phyloP scores from a whole-genome alignment of 2,888 invertebrate species.

The Thumatha senex region DNA sequence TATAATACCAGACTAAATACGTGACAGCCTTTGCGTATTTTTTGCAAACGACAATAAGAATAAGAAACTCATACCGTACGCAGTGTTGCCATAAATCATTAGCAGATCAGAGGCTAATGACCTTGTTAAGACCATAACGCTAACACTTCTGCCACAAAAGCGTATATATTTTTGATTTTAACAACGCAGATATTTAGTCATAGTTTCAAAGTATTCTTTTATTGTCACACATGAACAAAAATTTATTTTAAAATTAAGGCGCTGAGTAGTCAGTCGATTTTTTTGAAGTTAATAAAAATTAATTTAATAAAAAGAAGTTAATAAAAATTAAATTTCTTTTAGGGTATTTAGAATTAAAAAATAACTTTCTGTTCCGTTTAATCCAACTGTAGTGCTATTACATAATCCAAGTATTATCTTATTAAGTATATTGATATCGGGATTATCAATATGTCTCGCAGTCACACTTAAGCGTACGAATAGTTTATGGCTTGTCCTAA shows the following conservation, averaged over 20 bases:
- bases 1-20: background rate
- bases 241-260: no score
- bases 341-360: no score
- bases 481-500: slow-evolving; percentile 11
- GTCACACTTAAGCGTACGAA: background rate
- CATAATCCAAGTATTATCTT: background rate
- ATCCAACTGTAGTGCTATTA: background rate
- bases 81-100: slow-evolving; percentile 21
- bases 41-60: background rate
- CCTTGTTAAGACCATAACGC: background rate
- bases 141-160: background rate
- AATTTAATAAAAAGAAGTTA: no score
- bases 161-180: background rate
- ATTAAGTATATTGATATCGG: background rate
- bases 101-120: slow-evolving; percentile 16
- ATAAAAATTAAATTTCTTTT: no score
- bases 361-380: background rate
- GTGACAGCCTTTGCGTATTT: slow-evolving; percentile 17
- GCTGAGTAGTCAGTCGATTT: no score
- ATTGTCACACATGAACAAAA: no score
- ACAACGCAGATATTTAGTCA: no score
- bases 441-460: background rate
- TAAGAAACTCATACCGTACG: slow-evolving; percentile 13
- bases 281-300: no score
- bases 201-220: no score